Base-by-base conservation (phyloP, 1,140 invertebrate genomes). In the Panagrolaimus sp. region DNA sequence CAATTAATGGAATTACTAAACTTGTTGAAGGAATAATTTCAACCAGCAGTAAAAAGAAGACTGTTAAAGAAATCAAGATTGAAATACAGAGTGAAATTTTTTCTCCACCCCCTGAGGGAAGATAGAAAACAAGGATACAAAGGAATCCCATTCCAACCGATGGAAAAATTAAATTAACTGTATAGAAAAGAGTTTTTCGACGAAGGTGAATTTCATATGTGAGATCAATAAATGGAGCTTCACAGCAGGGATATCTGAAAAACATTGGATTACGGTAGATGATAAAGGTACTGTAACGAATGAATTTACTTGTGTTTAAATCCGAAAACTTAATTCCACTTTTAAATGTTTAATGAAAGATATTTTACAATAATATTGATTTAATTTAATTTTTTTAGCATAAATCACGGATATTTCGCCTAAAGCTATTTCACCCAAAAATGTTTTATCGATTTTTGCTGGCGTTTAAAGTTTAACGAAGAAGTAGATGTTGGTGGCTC, bases 161-260 rank as follows among this genome's bases (percentile, higher is more conserved):
- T 8, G 93, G 93, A 77, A 95, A 93, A 80, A 96, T 95, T 75
- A 95, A 89, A 85, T 95, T 95, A 70, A 96, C 93, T 0, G 93
- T 94, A 86, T 96, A 96, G 87, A 96, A 96, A 26, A 96, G 87
- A 5, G 93, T 96, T 85, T 96, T 95, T 72, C 94, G 87, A 71
- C 94, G 87, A 89, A 98, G 91, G n/a, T 93, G 96, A 76, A 98
- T 95, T 85, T 96, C 96, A 85, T 97, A 98, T 32, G 93, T 97
- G 79, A 98, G 96, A 84, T 98, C 94, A 70, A 95, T 90, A 83
- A 93, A 96, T 32, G 91, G 91, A 84, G 93, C 91, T 82, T 83
- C 63, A 84, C 94, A 96, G 86, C 94, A 97, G 14, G 93, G 94
- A 86, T 97, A 96, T 85, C 79, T 81, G 67, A 17, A 75, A 75